Conservation (phyloP, 2,888 invertebrate genomes). For the Entomobrya multifasciata region DNA sequence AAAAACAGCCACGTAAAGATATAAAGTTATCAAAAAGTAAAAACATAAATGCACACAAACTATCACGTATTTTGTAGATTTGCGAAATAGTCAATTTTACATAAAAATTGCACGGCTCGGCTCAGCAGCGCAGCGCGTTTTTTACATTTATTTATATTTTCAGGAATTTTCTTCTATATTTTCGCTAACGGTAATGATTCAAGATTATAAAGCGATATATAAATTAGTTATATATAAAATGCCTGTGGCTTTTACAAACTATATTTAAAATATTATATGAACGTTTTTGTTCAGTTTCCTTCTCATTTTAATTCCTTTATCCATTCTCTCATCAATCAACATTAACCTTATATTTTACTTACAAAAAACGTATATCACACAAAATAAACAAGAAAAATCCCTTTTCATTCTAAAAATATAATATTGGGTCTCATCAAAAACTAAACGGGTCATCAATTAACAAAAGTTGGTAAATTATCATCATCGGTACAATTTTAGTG, state of each 20-base stretch:
- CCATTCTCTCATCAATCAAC: conserved; percentile 3
- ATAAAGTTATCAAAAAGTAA: too few species aligned
- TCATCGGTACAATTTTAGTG: too few species aligned
- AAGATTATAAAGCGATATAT: too few species aligned
- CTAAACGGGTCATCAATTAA: too few species aligned
- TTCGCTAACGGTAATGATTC: too few species aligned
- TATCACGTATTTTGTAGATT: too few species aligned
- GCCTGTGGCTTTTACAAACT: too few species aligned
- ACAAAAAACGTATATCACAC: conserved; percentile 23
- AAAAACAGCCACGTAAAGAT: conserved; percentile 12
- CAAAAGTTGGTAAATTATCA: too few species aligned
- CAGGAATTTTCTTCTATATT: not conserved
- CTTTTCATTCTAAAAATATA: not conserved
- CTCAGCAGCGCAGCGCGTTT: conserved; percentile 30
- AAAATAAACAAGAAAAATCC: conserved; percentile 11
- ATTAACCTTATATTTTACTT: not conserved
- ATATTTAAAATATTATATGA: not conserved
- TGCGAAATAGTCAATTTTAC: too few species aligned
- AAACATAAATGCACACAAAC: not conserved
- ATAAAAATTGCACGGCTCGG: conserved; percentile 48
- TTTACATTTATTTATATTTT: too few species aligned
- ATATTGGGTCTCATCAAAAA: not conserved
- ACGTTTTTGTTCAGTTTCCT: not conserved
- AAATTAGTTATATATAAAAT: too few species aligned
- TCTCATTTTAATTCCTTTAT: conserved; percentile 32